Base-by-base conservation (phyloP, 2,888 invertebrate genomes). In the Bellardia pandia region DNA sequence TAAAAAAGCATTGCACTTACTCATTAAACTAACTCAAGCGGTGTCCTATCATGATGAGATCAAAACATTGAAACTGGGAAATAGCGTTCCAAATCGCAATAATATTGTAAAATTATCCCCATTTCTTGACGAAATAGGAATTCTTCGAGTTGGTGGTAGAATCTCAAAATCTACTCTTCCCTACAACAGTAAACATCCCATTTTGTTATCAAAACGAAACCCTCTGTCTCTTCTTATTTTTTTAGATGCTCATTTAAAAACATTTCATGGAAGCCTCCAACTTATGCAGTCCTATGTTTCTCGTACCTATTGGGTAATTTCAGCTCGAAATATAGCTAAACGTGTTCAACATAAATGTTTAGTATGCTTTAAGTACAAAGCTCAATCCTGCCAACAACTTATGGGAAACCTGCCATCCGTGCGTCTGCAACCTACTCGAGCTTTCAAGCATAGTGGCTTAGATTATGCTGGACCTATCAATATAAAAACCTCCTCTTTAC, bases 381-480 rank as follows among this genome's bases (percentile, higher is more conserved):
- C 81, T 0, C 68, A 78, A 68, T 40, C 69, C 4, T 48, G 58
- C 4, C 79, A 88, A 30, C 83, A 88, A 48, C 56, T 80, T 5
- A 88, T 79, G 86, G 85, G 79, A 0, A 82, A 79, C 40, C 60
- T 88, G 8, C 85, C 86, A 8, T 42, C 30, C 2, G 85, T 85
- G 30, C 78, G 87, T 3, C 30, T 75, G 66, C 66, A 79, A n/a
- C 60, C 62, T 0, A 58, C 74, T n/a, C 33, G 69, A 16, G 87
- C 88, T 11, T 90, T 90, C 58, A 88, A n/a, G n/a, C n/a, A n/a
- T n/a, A n/a, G n/a, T n/a, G n/a, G n/a, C n/a, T n/a, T n/a, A n/a
- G n/a, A n/a, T n/a, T n/a, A n/a, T 51, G 89, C 85, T 56, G 90
- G 90, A 16, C 90, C 89, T 11, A 78, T 89, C 33, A 60, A 40